A percentile compares a stretch with the other conserved stretches of the same genome.
Evolutionary conservation across 2,113 vertebrate genomes (phyloP).

Genomic region (Caranx ignobilis): DNA sequence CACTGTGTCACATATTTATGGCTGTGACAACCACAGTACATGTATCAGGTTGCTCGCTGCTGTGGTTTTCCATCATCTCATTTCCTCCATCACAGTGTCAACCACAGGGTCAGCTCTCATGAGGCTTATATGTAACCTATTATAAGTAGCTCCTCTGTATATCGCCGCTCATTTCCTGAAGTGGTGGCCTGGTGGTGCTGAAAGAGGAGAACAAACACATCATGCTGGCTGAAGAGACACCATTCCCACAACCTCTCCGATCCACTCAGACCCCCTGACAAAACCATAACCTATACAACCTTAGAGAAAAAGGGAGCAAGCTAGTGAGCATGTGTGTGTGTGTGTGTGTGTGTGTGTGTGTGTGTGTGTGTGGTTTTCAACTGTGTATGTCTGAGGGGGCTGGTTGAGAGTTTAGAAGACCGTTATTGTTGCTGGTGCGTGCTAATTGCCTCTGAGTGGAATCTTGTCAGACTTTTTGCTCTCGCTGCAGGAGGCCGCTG

Average conservation of each 20-base stretch:
- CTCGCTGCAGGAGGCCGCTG: conserved; percentile 24
- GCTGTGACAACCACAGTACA: background rate
- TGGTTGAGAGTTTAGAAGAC: conserved; percentile 11
- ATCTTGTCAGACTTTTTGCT: conserved; percentile 45
- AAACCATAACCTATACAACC: conserved; percentile 16
- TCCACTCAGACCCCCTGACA: conserved; percentile 34
- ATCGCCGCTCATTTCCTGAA: conserved; percentile 62
- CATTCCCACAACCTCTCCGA: conserved; percentile 58
- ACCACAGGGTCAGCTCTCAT: conserved; percentile 43
- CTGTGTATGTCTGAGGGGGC: conserved; percentile 21
- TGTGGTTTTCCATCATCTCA: conserved; percentile 29
- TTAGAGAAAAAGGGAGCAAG: background rate
- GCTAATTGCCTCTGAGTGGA: conserved; percentile 56
- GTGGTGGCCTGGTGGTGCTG: conserved; percentile 23
- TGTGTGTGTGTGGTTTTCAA: conserved; percentile 8
- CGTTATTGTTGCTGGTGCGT: conserved; percentile 24
- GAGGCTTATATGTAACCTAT: conserved; percentile 32
- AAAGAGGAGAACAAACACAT: conserved; percentile 53
- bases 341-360: conserved; percentile 7
- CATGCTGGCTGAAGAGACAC: conserved; percentile 26
- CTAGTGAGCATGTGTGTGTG: conserved; percentile 2
- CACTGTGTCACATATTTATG: conserved; percentile 15
- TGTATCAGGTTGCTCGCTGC: conserved; percentile 3
- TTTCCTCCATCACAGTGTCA: conserved; percentile 51
- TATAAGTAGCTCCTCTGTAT: conserved; percentile 35